Evolutionary conservation across 1,140 invertebrate species (phyloP).

Genomic region (Ceratina australensis): DNA sequence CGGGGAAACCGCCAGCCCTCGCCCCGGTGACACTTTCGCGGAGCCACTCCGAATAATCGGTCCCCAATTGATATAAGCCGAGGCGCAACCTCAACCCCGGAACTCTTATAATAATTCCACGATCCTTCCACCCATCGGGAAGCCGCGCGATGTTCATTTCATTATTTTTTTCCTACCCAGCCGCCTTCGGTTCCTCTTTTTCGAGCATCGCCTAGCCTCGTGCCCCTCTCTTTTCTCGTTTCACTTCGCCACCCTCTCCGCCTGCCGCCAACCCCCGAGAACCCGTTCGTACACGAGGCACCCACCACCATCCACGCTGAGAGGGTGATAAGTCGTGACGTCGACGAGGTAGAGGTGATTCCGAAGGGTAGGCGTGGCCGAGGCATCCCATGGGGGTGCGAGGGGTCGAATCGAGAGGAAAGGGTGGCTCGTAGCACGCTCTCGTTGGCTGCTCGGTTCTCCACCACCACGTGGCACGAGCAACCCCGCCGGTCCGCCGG

Average conservation of each 20-base stretch:
- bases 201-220: conserved; percentile 42
- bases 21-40: not conserved
- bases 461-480: conserved; percentile 62
- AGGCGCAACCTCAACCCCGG: conserved; percentile 62
- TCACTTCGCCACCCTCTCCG: not conserved
- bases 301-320: conserved; percentile 57
- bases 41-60: conserved; percentile 18
- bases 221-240: conserved; percentile 6
- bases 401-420: conserved; percentile 56
- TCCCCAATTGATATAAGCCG: conserved; percentile 75
- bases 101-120: conserved; percentile 78
- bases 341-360: conserved; percentile 69
- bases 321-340: conserved; percentile 79
- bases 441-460: conserved; percentile 71
- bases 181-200: conserved; percentile 52
- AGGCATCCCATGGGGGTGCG: conserved; percentile 63
- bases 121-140: conserved; percentile 61
- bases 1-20: not conserved
- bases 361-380: conserved; percentile 72
- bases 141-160: conserved; percentile 77
- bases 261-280: not conserved
- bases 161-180: conserved; percentile 75
- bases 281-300: conserved; percentile 17
- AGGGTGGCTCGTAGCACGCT: conserved; percentile 68
- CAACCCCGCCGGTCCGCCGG: conserved; percentile 47